A percentile compares a stretch with the other conserved stretches of the same genome.
Evolutionary conservation across 2,797 vertebrate genomes (phyloP).

Genomic region (Triplophysa yarkandensis): DNA sequence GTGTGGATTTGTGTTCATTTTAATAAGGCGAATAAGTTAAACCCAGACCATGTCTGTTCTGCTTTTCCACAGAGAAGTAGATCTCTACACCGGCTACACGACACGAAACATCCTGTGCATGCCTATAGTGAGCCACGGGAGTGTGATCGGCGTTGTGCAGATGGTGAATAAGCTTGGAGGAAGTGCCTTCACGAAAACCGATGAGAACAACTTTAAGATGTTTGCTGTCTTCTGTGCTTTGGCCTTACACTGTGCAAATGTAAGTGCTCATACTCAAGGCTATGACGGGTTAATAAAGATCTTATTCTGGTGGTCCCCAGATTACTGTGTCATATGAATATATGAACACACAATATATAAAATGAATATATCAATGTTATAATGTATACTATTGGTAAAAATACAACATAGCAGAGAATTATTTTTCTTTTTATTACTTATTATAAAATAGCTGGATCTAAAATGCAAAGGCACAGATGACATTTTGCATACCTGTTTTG

Average conservation of each 20-base stretch:
- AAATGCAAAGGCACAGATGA: background rate
- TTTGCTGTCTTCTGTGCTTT: conserved; percentile 99
- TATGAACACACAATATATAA: too few relatives aligned
- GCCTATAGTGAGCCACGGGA: conserved; percentile 97
- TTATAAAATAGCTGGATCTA: too few relatives aligned
- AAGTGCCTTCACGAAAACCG: conserved; percentile 99
- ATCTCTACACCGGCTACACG: conserved; percentile 98
- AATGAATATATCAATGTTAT: too few relatives aligned
- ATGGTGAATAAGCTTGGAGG: conserved; percentile 99
- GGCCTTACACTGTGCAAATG: conserved; percentile 99
- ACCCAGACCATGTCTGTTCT: background rate
- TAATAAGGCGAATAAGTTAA: too few relatives aligned
- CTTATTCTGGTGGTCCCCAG: too few relatives aligned
- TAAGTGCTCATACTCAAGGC: conserved; percentile 71
- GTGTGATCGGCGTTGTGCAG: conserved; percentile 96
- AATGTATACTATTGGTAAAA: too few relatives aligned
- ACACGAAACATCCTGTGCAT: conserved; percentile 98
- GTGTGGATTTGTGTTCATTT: too few relatives aligned
- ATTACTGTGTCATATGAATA: too few relatives aligned
- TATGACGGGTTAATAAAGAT: too few relatives aligned
- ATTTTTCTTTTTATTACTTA: too few relatives aligned
- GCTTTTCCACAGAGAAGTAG: conserved; percentile 85
- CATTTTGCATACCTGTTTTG: conserved; percentile 21
- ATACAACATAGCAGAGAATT: too few relatives aligned
- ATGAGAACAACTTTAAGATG: conserved; percentile 99